Conservation (phyloP, 2,113 vertebrate species). For the Herpetotheres cachinnans region DNA sequence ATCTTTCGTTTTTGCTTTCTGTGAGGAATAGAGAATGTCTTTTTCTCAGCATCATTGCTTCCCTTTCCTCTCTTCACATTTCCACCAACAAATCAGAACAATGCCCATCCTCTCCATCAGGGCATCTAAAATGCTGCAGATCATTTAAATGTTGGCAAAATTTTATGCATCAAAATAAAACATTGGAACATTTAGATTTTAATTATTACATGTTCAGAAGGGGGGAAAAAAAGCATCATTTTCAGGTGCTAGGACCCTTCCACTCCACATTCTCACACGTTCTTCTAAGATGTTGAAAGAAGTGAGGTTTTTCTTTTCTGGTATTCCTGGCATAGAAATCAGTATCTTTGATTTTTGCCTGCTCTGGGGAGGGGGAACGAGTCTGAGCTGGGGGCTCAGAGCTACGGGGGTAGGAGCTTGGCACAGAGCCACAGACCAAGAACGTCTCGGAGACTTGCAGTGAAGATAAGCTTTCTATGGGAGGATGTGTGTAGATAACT, state of each 20-base stretch:
- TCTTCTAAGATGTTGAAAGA: neutral
- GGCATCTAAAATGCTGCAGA: neutral
- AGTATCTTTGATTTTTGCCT: neutral
- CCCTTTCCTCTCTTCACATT: neutral
- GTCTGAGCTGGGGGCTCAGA: neutral
- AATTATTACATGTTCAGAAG: neutral
- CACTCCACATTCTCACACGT: neutral
- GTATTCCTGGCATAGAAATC: neutral
- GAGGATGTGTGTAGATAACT: neutral
- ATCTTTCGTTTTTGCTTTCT: neutral
- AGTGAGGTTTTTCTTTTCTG: neutral
- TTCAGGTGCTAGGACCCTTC: neutral
- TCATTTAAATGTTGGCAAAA: neutral
- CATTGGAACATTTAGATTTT: neutral
- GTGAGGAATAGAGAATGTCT: neutral
- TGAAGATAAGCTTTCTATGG: neutral
- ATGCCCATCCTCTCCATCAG: neutral
- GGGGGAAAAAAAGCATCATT: fast-evolving
- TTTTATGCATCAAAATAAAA: neutral
- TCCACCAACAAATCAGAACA: neutral
- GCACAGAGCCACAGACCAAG: neutral
- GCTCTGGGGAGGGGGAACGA: neutral
- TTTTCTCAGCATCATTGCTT: neutral
- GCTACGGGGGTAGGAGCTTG: neutral
- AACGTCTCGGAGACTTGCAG: neutral